Evolutionary conservation across 1,140 invertebrate genomes (phyloP), one percentile per base, ranked within the genome.

Genomic region (Gonioctena quinquepunctata): DNA sequence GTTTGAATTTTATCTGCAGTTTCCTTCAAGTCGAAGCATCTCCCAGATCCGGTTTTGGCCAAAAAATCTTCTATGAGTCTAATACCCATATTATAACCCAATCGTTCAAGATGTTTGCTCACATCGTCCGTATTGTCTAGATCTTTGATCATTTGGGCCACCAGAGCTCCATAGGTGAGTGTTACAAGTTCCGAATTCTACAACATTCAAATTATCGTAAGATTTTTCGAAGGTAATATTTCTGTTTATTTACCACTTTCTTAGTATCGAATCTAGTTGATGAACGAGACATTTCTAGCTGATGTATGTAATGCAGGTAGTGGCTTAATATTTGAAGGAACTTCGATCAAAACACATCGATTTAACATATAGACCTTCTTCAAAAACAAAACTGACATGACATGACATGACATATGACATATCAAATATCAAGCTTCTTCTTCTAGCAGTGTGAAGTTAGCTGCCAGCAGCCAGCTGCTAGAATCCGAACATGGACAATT

Each of bases 81-180:
- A 54, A 99, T 91, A 26, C 98, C 98, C 89, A 99, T 99, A 80
- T 99, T 99, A 79, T 99, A 99, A 21, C 97, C 97, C 83, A 97
- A 94, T 80, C 94, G 85, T 77, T 97, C 95, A 28, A 98, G 83
- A 79, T 97, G 95, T 81, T 96, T 96, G 80, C 96, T 97, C 0
- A 97, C 94, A 86, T 99, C 97, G 57, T 99, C 97, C 21, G 95
- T 90, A 86, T 97, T 97, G 83, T 99, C 98, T 80, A 95, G 95
- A 85, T 99, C 98, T 84, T 97, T 96, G 16, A 99, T 84, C 81
- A 99, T 90, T 86, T 99, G 97, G 11, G 96, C 92, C 0, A 99
- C 97, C 18, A 99, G 84, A 2, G 98, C 94, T 50, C 98, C 98
- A 86, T 99, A 99, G 2, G 98, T 99, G 27, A 99, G 85, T 2